Evolutionary conservation across 2,797 vertebrate species (phyloP), one percentile per base, ranked within the genome.

Genomic region (Anguilla anguilla): DNA sequence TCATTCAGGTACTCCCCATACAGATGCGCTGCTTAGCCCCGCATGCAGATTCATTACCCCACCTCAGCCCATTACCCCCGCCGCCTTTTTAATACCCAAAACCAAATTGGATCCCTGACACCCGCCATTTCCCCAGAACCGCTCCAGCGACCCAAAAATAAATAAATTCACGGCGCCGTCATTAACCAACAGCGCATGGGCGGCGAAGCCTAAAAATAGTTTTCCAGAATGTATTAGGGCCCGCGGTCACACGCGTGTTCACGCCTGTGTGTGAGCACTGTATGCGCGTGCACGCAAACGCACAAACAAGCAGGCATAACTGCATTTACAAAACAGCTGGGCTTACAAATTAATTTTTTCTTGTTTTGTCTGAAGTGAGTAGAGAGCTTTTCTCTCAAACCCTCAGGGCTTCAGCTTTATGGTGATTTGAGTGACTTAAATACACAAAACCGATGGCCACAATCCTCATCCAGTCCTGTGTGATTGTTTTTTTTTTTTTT

Each of bases 1-100:
- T 92, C 91, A 90, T 93, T 94, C 94, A 92, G 92, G 94, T 93
- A 94, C 95, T 95, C 95, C 95, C 94, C 94, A 94, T 93, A 94
- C 94, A 95, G 94, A 95, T 95, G 94, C 94, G 94, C 91, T 93
- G 90, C 85, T 28, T 31, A 5, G 61, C 28, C 43, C 17, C 43
- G 61, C 74, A 79, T 91, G 89, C 93, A 95, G 91, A 94, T 94
- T 93, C 92, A 95, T 95, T 93, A 91, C 90, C 90, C 25, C 67
- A 53, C 4, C 67, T 35, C 85, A 87, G 86, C 90, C 91, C 91
- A 94, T 95, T 94, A 93, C 87, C 92, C 35, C 74, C 88, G 91
- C 90, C 89, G 87, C n/a, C 88, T 91, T 89, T 87, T 92, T 93
- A 92, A 94, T 91, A 90, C 86, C 72, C 83, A 85, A 77, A 72